Evolutionary conservation across 1,140 invertebrate species (phyloP).

Genomic region (Trichoplusia ni): DNA sequence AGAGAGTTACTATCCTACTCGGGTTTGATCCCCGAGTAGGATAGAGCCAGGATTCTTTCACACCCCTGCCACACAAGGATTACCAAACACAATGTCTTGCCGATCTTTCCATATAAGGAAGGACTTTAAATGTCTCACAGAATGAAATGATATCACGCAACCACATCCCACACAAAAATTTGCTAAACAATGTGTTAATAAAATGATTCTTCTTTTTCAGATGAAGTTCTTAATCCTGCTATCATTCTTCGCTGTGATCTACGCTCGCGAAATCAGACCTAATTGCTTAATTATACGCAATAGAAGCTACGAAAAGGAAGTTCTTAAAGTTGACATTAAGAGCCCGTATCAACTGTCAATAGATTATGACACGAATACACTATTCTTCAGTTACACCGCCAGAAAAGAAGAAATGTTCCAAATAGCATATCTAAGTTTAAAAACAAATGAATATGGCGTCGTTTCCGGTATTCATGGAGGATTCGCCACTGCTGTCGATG

Average conservation of each 20-base stretch:
- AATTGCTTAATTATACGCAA: constrained; percentile 48
- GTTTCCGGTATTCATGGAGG: constrained; percentile 52
- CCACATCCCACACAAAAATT: too few relatives aligned
- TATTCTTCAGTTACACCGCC: constrained; percentile 60
- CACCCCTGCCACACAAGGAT: too few relatives aligned
- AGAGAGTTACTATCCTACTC: too few relatives aligned
- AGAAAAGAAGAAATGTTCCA: constrained; percentile 40
- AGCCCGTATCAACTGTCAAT: constrained; percentile 61
- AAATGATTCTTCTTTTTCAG: constrained; percentile 37
- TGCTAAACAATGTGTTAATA: background rate
- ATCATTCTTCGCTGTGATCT: constrained; percentile 17
- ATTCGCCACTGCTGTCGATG: constrained; percentile 58
- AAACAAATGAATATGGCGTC: constrained; percentile 45
- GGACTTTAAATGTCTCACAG: too few relatives aligned
- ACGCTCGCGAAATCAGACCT: constrained; percentile 22
- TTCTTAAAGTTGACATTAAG: constrained; percentile 43
- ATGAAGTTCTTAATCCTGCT: constrained; percentile 31
- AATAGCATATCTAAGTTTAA: constrained; percentile 52
- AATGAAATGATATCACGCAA: too few relatives aligned
- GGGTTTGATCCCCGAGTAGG: too few relatives aligned
- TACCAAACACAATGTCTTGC: too few relatives aligned
- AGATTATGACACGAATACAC: constrained; percentile 54
- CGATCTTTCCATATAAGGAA: too few relatives aligned
- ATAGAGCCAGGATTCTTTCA: too few relatives aligned
- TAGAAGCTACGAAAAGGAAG: constrained; percentile 44